Percentiles rank a stretch among this genome's conserved stretches.
These are phyloP conservation scores for Heteractis magnifica DNA, from an alignment of 92 coral and sea anemone genomes.

Conservation along the genomic window DNA sequence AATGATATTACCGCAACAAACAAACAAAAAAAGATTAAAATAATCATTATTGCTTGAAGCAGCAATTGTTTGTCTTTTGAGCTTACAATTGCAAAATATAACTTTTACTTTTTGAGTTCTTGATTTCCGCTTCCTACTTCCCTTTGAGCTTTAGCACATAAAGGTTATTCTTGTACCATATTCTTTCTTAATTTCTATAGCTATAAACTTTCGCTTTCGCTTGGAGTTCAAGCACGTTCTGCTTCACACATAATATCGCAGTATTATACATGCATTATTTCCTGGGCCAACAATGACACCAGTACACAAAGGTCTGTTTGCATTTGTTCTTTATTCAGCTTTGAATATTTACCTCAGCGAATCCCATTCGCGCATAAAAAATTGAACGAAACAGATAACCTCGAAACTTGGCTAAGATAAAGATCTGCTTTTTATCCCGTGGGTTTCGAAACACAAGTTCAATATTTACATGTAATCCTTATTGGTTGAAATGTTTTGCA, in stretches of 20 bases:
- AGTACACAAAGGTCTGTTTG: neutral
- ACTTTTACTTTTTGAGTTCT: neutral
- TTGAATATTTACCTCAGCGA: neutral
- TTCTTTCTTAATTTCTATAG: too few relatives aligned
- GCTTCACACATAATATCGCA: neutral
- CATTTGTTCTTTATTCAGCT: neutral
- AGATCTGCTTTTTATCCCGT: neutral
- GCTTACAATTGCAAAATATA: neutral
- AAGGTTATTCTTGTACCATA: too few relatives aligned
- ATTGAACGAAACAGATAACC: neutral
- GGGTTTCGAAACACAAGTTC: neutral
- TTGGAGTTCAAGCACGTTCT: too few relatives aligned
- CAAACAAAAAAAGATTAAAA: neutral
- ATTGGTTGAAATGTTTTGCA: neutral
- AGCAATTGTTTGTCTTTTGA: neutral
- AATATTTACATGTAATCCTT: neutral
- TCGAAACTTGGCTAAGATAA: conserved; percentile 1
- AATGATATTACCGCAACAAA: neutral
- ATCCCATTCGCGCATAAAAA: neutral
- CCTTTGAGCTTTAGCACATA: too few relatives aligned
- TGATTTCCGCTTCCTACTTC: neutral
- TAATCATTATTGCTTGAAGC: neutral
- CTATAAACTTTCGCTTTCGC: too few relatives aligned
- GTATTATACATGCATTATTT: neutral
- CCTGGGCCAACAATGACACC: neutral